Percentiles rank a stretch among this genome's conserved stretches.
These are phyloP conservation scores for Bombus confusus DNA, from an alignment of 1,140 invertebrate species.

Conservation along the genomic window DNA sequence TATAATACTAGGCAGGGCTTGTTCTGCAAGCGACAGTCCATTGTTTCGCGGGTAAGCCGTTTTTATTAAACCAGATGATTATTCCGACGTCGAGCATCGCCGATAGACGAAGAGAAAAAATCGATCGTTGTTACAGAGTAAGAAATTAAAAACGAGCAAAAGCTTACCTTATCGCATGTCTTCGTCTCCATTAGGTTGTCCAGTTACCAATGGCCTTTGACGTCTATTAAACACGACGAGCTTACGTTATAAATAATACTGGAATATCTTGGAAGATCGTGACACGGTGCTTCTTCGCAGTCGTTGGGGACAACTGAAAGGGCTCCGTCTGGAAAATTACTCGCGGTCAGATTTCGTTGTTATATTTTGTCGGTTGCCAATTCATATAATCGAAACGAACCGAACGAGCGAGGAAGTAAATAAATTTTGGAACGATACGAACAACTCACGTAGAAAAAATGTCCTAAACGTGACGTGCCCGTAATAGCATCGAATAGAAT, in stretches of 20 bases:
- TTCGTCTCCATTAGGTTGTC: background rate
- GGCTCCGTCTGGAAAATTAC: background rate
- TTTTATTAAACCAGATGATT: constrained; percentile 77
- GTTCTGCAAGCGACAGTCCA: constrained; percentile 70
- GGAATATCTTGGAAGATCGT: background rate
- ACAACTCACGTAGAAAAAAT: no score
- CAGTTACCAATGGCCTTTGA: background rate
- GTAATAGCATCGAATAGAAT: no score
- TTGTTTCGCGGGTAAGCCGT: constrained; percentile 75
- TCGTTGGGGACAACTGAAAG: background rate
- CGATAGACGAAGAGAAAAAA: constrained; percentile 39
- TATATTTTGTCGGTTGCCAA: background rate
- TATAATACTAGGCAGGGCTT: constrained; percentile 30
- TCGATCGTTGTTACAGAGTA: constrained; percentile 53
- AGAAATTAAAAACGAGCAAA: constrained; percentile 28
- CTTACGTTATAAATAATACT: background rate
- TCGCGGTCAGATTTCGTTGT: background rate
- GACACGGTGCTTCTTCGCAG: background rate
- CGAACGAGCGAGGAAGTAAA: background rate
- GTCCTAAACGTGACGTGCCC: no score
- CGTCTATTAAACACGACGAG: background rate
- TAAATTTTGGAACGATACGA: no score
- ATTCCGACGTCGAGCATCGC: constrained; percentile 69
- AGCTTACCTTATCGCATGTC: background rate
- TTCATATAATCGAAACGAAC: background rate